phyloP scores from a whole-genome alignment of 2,888 invertebrate species.

The Perithous albicinctus region DNA sequence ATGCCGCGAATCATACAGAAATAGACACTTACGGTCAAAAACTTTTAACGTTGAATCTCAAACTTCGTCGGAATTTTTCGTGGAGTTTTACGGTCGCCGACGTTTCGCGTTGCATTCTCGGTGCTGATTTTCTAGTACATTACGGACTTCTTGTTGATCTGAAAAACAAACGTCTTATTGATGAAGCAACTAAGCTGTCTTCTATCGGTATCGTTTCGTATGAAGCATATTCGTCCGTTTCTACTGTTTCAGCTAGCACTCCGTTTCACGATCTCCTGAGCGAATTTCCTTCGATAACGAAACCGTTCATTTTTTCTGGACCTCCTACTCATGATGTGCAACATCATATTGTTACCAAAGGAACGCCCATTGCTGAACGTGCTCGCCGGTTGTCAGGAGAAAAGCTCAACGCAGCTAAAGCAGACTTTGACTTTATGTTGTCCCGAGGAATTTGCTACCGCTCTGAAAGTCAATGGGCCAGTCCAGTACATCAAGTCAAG shows the following conservation, averaged over 20 bases:
- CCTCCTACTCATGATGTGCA: slow-evolving; percentile 66
- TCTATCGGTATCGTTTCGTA: slow-evolving; percentile 22
- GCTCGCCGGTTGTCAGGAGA: slow-evolving; percentile 70
- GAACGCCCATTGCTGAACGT: slow-evolving; percentile 68
- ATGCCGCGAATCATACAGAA: slow-evolving; percentile 76
- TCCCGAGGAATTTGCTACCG: slow-evolving; percentile 70
- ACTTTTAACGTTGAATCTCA: slow-evolving; percentile 71
- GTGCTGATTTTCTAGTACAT: slow-evolving; percentile 76
- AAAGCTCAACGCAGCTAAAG: slow-evolving; percentile 61
- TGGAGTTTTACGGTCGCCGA: slow-evolving; percentile 79
- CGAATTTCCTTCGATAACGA: slow-evolving; percentile 55
- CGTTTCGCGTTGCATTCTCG: slow-evolving; percentile 77
- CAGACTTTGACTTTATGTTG: slow-evolving; percentile 68
- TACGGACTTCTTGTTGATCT: slow-evolving; percentile 76
- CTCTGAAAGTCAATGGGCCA: slow-evolving; percentile 72
- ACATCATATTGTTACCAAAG: slow-evolving; percentile 63
- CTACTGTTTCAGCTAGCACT: slow-evolving; percentile 37
- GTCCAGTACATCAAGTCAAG: slow-evolving; percentile 70
- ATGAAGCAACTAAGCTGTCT: slow-evolving; percentile 46
- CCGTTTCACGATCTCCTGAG: slow-evolving; percentile 50
- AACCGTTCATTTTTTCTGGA: slow-evolving; percentile 22
- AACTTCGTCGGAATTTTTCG: slow-evolving; percentile 73
- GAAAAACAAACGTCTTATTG: slow-evolving; percentile 70
- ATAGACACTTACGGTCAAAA: slow-evolving; percentile 76
- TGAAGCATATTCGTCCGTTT: slow-evolving; percentile 1